Base-by-base conservation (phyloP, 2,888 invertebrate species). In the Temnothorax ravouxi region DNA sequence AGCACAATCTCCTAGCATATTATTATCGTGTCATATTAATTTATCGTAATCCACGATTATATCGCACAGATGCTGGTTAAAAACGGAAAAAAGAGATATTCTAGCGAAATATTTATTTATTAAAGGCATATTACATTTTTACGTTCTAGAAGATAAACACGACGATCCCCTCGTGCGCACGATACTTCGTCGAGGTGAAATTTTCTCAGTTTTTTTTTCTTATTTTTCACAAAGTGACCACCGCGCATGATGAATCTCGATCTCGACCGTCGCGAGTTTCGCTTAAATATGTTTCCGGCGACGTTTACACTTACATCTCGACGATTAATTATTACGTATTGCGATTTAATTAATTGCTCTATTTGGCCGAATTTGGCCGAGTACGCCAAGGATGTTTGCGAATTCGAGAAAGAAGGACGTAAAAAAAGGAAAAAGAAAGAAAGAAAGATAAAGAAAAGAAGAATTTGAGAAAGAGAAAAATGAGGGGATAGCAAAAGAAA, bases 81-180 rank as follows among this genome's bases (percentile, higher is more conserved):
- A 77, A 66, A 41, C n/a, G 25, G 5, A 66, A 54, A 54, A n/a
- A 66, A 3, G 13, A 54, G 15, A 67, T 56, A 29, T 88, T 89
- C 64, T 92, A 92, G 88, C 90, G 91, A 93, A 93, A 90, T 87
- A 84, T 91, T 87, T 90, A 90, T 93, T 93, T 90, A 92, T 90
- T 93, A 89, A 90, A 91, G 89, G 89, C 89, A 86, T 89, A 83
- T 91, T 89, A 90, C 88, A 88, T 81, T 86, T 88, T 87, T 82
- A 86, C 85, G 87, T 88, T 89, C 87, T 90, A 89, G 74, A 87
- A 88, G 41, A 67, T 88, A 91, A 87, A 88, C 86, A 88, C 89
- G 88, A 89, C 87, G 88, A 89, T 89, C 85, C 83, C 86, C 82
- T 89, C 87, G 85, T 79, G 84, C 86, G 83, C 87, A 69, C 83